Percentiles rank a stretch among this genome's conserved stretches.
phyloP scores from a whole-genome alignment of 2,888 invertebrate species.

The Melanophora roralis region DNA sequence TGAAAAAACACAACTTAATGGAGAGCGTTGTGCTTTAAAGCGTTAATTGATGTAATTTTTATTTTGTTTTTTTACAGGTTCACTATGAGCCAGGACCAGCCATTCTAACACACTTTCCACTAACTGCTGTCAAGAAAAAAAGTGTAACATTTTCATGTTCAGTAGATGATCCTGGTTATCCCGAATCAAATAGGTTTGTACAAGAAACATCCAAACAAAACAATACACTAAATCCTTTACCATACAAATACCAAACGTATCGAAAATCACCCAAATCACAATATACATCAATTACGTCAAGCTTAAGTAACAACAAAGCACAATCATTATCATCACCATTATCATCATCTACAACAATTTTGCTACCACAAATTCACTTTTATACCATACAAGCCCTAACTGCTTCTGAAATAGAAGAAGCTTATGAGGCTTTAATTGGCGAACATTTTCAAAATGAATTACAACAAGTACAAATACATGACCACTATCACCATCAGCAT shows the following conservation, averaged over 20 bases:
- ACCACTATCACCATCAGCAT: slow-evolving; percentile 59
- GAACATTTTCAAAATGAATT: slow-evolving; percentile 66
- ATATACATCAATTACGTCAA: slow-evolving; percentile 42
- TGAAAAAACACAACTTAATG: too few species aligned
- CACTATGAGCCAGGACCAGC: slow-evolving; percentile 90
- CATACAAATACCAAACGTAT: slow-evolving; percentile 47
- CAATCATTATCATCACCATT: slow-evolving; percentile 26
- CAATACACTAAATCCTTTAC: slow-evolving; percentile 40
- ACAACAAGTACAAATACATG: slow-evolving; percentile 49
- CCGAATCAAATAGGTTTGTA: slow-evolving; percentile 79
- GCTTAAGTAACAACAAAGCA: slow-evolving; percentile 34
- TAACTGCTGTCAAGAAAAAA: slow-evolving; percentile 88
- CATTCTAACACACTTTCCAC: slow-evolving; percentile 84
- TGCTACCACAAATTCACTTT: slow-evolving; percentile 66
- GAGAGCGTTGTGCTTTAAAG: too few species aligned
- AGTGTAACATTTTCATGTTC: slow-evolving; percentile 90
- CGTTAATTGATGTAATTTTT: too few species aligned
- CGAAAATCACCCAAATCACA: slow-evolving; percentile 58
- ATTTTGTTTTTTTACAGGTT: slow-evolving; percentile 67
- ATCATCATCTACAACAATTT: slow-evolving; percentile 38
- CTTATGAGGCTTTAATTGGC: slow-evolving; percentile 71
- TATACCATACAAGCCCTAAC: slow-evolving; percentile 71
- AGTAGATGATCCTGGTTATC: slow-evolving; percentile 89
- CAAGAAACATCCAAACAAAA: slow-evolving; percentile 22
- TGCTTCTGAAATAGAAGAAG: slow-evolving; percentile 71